Base-by-base conservation (phyloP, 2,888 invertebrate genomes). In the Cordilura impudica region DNA sequence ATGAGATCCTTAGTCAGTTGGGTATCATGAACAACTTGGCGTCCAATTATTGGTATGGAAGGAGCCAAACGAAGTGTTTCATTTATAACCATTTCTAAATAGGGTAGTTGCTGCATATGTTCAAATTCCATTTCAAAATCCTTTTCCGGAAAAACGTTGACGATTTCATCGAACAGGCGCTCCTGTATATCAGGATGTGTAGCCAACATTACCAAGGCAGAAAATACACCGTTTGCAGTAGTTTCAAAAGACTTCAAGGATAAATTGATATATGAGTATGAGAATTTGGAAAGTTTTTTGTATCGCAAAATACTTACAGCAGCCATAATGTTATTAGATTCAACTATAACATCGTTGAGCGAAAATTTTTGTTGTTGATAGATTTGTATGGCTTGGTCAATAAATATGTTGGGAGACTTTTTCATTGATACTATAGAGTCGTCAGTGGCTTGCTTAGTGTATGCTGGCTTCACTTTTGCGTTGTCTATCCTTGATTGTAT, bases 81-180 rank as follows among this genome's bases (percentile, higher is more conserved):
- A 49, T 83, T 83, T 23, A 85, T 73, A 4, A 85, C 70, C 83
- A 84, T 84, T 56, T 85, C 84, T 67, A 84, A 67, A 66, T 85
- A 85, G 5, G 82, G 82, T n/a, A 84, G 63, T 43, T 83, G 81
- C 3, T 82, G 43, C 14, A 83, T 63, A 35, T 84, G 76, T 6
- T 82, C 80, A 35, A 73, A 83, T 0, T 70, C 54, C 26, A 84
- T 60, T 45, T 82, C 58, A 35, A 77, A 81, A 4, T 79, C 65
- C 26, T 83, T 82, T 0, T 84, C 83, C 0, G 83, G 84, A 18
- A 83, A 83, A 7, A 78, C 43, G 16, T 53, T 60, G 0, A 81
- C 6, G 10, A 83, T 58, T 72, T 83, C 83, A 4, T 83, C 82
- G 60, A 58, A 83, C 4, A 83, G 75, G 4, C 79, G 76, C 23